A percentile compares a stretch with the other conserved stretches of the same genome.
These are phyloP conservation scores for Bambusicola thoracicus DNA, from an alignment of 2,113 vertebrate species.

Conservation along the genomic window DNA sequence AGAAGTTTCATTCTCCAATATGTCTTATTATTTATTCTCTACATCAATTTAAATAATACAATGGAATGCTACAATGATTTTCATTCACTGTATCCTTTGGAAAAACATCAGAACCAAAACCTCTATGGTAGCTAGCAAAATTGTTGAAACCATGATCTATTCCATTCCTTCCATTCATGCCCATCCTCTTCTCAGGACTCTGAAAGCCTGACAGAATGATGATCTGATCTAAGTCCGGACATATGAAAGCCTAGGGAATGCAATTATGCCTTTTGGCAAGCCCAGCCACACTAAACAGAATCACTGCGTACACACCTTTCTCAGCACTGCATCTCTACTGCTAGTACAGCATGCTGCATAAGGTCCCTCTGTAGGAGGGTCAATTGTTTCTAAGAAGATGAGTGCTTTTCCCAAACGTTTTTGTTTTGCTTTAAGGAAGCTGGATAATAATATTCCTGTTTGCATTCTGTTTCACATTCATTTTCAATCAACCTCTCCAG, in stretches of 20 bases:
- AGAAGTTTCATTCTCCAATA: background rate
- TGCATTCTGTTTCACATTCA: constrained; percentile 34
- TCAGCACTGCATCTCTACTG: background rate
- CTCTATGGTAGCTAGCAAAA: background rate
- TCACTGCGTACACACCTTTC: background rate
- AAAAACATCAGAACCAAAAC: background rate
- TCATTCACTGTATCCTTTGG: background rate
- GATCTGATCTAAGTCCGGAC: background rate
- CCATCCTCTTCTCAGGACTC: background rate
- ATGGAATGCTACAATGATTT: background rate
- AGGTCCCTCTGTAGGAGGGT: background rate
- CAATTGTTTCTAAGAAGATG: background rate
- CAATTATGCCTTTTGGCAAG: constrained; percentile 6
- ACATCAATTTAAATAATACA: background rate
- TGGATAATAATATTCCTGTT: background rate
- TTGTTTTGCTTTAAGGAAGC: constrained; percentile 35
- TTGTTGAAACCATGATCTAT: background rate
- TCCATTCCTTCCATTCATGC: background rate
- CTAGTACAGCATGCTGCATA: background rate
- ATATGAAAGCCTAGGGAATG: background rate
- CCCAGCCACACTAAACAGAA: background rate
- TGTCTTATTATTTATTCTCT: background rate
- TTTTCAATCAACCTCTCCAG: constrained; percentile 51
- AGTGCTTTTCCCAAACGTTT: background rate
- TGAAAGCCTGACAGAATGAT: background rate